Evolutionary conservation across 2,113 vertebrate genomes (phyloP).

Genomic region (Hemicordylus capensis): DNA sequence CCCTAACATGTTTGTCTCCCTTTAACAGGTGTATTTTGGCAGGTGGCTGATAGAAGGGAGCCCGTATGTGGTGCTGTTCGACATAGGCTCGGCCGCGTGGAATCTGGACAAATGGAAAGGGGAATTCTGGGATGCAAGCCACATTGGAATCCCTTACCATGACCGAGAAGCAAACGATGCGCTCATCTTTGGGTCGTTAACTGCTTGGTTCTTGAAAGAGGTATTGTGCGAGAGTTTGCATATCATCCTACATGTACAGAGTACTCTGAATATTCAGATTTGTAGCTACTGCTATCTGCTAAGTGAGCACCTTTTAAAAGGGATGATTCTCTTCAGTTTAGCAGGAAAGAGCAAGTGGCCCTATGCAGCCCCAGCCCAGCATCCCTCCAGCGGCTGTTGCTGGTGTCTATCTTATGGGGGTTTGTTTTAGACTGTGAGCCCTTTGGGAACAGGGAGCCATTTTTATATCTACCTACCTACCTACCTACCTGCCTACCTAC

Average conservation of each 20-base stretch:
- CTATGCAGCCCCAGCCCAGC: too few species aligned
- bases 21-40: conserved; percentile 87
- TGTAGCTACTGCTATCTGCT: not conserved
- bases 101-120: conserved; percentile 94
- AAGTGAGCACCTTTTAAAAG: too few species aligned
- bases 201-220: conserved; percentile 97
- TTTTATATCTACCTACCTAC: too few species aligned
- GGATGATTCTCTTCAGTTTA: too few species aligned
- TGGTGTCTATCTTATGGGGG: too few species aligned
- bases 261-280: not conserved
- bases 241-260: not conserved
- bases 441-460: too few species aligned
- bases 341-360: too few species aligned
- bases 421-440: too few species aligned
- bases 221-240: conserved; percentile 64
- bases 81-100: conserved; percentile 88
- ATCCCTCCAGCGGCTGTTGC: too few species aligned
- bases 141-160: conserved; percentile 87
- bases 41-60: conserved; percentile 96
- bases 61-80: conserved; percentile 92
- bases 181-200: conserved; percentile 91
- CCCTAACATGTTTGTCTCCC: not conserved
- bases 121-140: conserved; percentile 90
- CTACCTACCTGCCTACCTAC: too few species aligned
- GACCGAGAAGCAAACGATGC: conserved; percentile 93